Evolutionary conservation across 2,113 vertebrate genomes (phyloP), one percentile per base, ranked within the genome.

Genomic region (Oreochromis aureus): DNA sequence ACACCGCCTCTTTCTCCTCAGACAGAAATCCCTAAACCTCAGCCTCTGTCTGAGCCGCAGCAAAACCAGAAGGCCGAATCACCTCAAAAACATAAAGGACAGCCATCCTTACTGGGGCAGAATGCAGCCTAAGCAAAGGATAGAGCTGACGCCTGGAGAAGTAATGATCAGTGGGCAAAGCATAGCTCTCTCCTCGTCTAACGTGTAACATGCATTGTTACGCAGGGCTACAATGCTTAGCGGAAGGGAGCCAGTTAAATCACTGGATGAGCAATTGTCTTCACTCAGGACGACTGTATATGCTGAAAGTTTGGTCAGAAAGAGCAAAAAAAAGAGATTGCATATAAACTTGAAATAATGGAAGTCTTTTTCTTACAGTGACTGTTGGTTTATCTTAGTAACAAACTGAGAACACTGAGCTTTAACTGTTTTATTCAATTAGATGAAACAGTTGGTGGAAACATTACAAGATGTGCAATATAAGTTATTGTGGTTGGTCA

Each of bases 51-150:
- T n/a, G 86, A 91, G 69, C 88, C 79, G 44, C 79, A 59, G 27
- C 87, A 81, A 48, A 86, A 94, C 53, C 89, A 82, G 80, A 78
- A 71, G 22, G 36, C 16, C 1, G 78, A 91, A 79, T 80, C 85
- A 1, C 71, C n/a, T 10, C 87, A 89, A 3, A 32, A 86, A 22
- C 51, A 85, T 13, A 93, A 91, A 66, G 91, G 92, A 80, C 85
- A 90, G 22, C 82, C 87, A 2, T 79, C 87, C 19, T 87, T 88
- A 54, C 73, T 92, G 69, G 94, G 89, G 69, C 92, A 94, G 46
- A 95, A 95, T 6, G 12, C 91, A 15, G 86, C 95, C 34, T 96
- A 87, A 92, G 55, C 56, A 36, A 11, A 80, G 80, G 63, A 18
- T 3, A 27, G 53, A 76, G 39, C 53, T 41, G 39, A 79, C 48